Percentiles rank a stretch among this genome's conserved stretches.
phyloP scores from a whole-genome alignment of 2,888 invertebrate species.

The Eristalis arbustorum region DNA sequence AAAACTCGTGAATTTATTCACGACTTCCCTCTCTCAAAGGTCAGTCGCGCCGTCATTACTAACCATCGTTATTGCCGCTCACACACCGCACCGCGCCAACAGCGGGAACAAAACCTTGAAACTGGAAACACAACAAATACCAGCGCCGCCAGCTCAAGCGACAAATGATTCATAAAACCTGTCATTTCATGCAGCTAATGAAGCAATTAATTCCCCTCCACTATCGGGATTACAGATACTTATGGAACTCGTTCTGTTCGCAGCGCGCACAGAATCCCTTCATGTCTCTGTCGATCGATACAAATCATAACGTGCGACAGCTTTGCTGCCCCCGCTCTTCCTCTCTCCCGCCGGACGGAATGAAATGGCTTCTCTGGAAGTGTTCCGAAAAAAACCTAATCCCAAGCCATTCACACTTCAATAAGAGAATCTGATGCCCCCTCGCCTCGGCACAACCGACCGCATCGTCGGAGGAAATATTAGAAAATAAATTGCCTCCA shows the following conservation, averaged over 20 bases:
- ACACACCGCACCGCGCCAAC: not conserved
- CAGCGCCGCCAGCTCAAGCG: not conserved
- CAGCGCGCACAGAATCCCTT: not conserved
- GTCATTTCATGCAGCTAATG: conserved; percentile 31
- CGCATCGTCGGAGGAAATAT: conserved; percentile 45
- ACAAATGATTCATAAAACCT: not conserved
- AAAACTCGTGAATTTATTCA: not conserved
- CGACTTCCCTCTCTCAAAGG: not conserved
- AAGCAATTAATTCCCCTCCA: conserved; percentile 46
- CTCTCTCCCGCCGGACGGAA: not conserved
- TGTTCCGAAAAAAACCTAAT: conserved; percentile 35
- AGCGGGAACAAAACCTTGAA: not conserved
- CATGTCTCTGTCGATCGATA: not conserved
- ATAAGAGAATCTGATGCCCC: conserved; percentile 30
- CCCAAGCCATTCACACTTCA: conserved; percentile 60
- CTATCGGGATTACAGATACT: conserved; percentile 15
- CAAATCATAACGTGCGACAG: conserved; percentile 59
- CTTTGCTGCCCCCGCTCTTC: conserved; percentile 36
- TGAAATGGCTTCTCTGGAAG: not conserved
- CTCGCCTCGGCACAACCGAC: not conserved
- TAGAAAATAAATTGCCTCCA: conserved; percentile 66
- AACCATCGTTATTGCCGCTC: not conserved
- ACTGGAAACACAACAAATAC: not conserved
- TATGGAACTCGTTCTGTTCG: conserved; percentile 9
- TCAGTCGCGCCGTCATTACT: not conserved